Conservation (phyloP, 2,113 vertebrate genomes). For the Microcebus jonahi region DNA sequence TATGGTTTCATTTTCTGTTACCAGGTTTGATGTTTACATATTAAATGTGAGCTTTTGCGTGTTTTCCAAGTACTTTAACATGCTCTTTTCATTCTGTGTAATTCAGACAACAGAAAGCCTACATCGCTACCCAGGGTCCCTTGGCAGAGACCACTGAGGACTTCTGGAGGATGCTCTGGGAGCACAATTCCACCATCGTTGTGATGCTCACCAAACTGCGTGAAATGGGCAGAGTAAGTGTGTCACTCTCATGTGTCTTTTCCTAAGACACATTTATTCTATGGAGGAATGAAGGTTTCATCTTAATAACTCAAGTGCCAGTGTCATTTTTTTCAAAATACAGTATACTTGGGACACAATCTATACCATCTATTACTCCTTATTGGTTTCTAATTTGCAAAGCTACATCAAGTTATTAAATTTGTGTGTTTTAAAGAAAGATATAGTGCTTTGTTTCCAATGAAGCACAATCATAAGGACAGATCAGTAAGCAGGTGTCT, state of each 20-base stretch:
- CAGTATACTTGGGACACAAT: neutral
- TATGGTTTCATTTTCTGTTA: slow-evolving; percentile 39
- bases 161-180: slow-evolving; percentile 99
- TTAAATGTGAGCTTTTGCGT: slow-evolving; percentile 1
- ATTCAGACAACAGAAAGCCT: slow-evolving; percentile 96
- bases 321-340: neutral
- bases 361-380: neutral
- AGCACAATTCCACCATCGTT: slow-evolving; percentile 99
- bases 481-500: neutral
- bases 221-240: slow-evolving; percentile 98
- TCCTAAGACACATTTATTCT: neutral
- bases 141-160: slow-evolving; percentile 99
- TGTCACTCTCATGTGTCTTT: neutral
- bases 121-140: slow-evolving; percentile 98
- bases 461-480: neutral
- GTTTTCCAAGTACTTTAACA: slow-evolving; percentile 50
- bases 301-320: neutral
- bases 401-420: neutral
- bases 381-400: slow-evolving; percentile 33
- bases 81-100: slow-evolving; percentile 43
- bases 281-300: neutral
- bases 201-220: slow-evolving; percentile 99
- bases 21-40: slow-evolving; percentile 56
- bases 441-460: slow-evolving; percentile 8
- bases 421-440: neutral